phyloP scores from a whole-genome alignment of 1,140 invertebrate genomes.

The Copidosoma floridanum region DNA sequence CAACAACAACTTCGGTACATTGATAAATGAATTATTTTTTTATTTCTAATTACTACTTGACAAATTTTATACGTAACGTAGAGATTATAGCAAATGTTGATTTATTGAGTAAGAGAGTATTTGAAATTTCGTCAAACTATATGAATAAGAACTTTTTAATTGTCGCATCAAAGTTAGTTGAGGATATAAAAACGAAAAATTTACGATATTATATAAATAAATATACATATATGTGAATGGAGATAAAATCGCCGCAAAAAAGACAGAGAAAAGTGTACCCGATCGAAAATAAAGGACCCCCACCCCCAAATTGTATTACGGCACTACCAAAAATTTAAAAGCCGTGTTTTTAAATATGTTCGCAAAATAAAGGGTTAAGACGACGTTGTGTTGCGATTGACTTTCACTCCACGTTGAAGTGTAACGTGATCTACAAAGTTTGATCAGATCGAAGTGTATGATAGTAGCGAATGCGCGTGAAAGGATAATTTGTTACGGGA shows the following conservation, averaged over 20 bases:
- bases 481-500: conserved; percentile 12
- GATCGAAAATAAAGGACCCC: conserved; percentile 6
- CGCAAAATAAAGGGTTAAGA: background rate
- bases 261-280: background rate
- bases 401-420: no score
- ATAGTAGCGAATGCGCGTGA: background rate
- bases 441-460: no score
- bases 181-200: background rate
- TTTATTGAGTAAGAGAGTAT: conserved; percentile 4
- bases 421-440: no score
- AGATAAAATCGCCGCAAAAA: background rate
- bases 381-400: background rate
- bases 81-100: background rate
- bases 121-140: background rate
- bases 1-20: no score
- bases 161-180: background rate
- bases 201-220: background rate
- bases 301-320: no score
- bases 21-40: background rate
- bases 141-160: conserved; percentile 1
- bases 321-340: background rate
- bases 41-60: background rate
- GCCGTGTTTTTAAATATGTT: background rate
- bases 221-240: background rate
- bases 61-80: background rate